Evolutionary conservation across 2,888 invertebrate genomes (phyloP).

Genomic region (Gryllus longicercus): DNA sequence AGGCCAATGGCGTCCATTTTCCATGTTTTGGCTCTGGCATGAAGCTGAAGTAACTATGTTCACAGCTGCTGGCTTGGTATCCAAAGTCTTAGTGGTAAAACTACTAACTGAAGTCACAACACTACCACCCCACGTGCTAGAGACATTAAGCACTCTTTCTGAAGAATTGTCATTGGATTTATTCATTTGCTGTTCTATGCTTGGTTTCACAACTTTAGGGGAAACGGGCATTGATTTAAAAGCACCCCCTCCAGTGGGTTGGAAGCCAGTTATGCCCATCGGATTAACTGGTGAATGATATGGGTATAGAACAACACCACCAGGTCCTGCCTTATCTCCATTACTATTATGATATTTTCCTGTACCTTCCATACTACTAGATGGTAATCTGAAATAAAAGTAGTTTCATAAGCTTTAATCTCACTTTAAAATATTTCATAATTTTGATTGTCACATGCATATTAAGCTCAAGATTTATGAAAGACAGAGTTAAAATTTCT

Average conservation of each 20-base stretch:
- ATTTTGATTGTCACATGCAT: no score
- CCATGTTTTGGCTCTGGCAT: slow-evolving; percentile 24
- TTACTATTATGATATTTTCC: slow-evolving; percentile 52
- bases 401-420: no score
- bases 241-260: slow-evolving; percentile 83
- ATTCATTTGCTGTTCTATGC: slow-evolving; percentile 27
- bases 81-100: not conserved
- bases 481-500: no score
- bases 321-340: slow-evolving; percentile 47
- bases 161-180: not conserved
- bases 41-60: slow-evolving; percentile 28
- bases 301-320: slow-evolving; percentile 54
- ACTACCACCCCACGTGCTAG: slow-evolving; percentile 32
- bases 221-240: slow-evolving; percentile 80
- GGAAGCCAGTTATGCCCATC: slow-evolving; percentile 81
- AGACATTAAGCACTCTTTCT: slow-evolving; percentile 23
- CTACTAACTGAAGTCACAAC: slow-evolving; percentile 30
- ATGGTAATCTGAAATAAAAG: slow-evolving; percentile 44
- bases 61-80: slow-evolving; percentile 26
- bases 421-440: not conserved
- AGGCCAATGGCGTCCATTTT: slow-evolving; percentile 33
- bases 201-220: slow-evolving; percentile 48
- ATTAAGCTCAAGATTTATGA: no score
- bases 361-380: slow-evolving; percentile 51
- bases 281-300: slow-evolving; percentile 74